Percentiles rank a stretch among this genome's conserved stretches.
Conservation (phyloP, 2,797 vertebrate genomes). For the Todus mexicanus region DNA sequence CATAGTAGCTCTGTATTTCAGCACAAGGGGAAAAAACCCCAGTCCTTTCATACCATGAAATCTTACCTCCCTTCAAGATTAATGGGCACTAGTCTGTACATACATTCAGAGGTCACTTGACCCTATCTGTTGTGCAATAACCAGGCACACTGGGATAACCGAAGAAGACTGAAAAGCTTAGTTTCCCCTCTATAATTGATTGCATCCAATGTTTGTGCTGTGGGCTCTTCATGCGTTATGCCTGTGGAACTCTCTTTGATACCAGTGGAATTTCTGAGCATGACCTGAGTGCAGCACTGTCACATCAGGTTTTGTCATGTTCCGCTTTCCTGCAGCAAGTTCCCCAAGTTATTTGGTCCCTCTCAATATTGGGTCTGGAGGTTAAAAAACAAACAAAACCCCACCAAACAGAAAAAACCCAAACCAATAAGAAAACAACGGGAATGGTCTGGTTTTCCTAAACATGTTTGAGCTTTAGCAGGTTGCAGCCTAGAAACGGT, state of each 20-base stretch:
- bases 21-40: background rate
- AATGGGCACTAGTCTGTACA: background rate
- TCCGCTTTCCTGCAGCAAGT: background rate
- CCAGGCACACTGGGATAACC: background rate
- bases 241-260: background rate
- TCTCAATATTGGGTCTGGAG: background rate
- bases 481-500: background rate
- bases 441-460: background rate
- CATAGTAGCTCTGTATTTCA: background rate
- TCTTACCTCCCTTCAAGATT: constrained; percentile 25
- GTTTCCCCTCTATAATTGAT: background rate
- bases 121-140: constrained; percentile 11
- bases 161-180: background rate
- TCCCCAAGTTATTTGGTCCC: background rate
- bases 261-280: background rate
- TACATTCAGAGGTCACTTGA: background rate
- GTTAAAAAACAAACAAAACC: background rate
- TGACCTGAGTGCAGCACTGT: accelerated
- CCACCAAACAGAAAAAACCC: background rate
- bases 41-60: background rate
- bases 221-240: accelerated
- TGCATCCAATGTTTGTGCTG: background rate
- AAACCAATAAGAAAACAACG: background rate
- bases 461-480: background rate
- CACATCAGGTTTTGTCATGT: background rate